Percentiles rank a stretch among this genome's conserved stretches.
phyloP scores from a whole-genome alignment of 2,113 vertebrate genomes.

The Elachura formosa region DNA sequence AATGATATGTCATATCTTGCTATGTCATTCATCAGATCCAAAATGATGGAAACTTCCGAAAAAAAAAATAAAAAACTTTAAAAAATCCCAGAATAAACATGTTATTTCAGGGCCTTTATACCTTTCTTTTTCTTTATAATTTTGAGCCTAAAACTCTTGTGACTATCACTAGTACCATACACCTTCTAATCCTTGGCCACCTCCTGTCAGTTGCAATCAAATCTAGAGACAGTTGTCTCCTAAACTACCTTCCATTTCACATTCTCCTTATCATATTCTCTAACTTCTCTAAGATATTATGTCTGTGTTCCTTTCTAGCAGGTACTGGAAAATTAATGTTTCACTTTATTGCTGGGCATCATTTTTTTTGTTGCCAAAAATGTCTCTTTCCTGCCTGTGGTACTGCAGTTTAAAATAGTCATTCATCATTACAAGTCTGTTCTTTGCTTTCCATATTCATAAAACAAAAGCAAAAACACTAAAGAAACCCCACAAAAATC shows the following conservation, averaged over 20 bases:
- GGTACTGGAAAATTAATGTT: background rate
- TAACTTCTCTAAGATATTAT: background rate
- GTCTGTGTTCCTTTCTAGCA: background rate
- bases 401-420: background rate
- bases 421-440: background rate
- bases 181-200: background rate
- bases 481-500: too few species aligned
- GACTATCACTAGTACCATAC: background rate
- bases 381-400: background rate
- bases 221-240: background rate
- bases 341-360: background rate
- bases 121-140: background rate
- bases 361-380: background rate
- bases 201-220: background rate
- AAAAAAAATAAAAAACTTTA: background rate
- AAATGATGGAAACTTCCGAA: background rate
- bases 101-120: background rate
- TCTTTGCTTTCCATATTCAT: background rate
- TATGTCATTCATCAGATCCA: background rate
- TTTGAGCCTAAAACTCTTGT: background rate
- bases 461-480: too few species aligned
- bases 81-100: accelerated
- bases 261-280: background rate
- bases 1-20: background rate
- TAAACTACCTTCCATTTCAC: background rate